Base-by-base conservation (phyloP, 2,888 invertebrate species). In the Drosophila meridionalis region DNA sequence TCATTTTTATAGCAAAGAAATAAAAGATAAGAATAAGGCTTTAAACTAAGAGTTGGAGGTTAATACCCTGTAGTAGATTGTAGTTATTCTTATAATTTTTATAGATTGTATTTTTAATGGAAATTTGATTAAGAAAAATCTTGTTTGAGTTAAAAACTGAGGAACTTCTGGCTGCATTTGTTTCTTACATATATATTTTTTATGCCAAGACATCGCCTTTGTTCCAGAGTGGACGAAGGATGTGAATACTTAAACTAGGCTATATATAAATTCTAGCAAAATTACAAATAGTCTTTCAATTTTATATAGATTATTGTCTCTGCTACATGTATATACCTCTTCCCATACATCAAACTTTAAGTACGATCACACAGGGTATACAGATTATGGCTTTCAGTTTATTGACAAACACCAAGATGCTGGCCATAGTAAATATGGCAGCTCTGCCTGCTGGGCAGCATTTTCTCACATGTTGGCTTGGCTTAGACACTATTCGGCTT, bases 401-500 rank as follows among this genome's bases (percentile, higher is more conserved):
- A 76, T 78, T 64, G 81, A 80, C 72, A 47, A 61, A 55, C 55
- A 56, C 48, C 34, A 67, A 45, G 28, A 47, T 55, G 47, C 28
- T 50, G 66, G 45, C 36, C 55, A n/a, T 50, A 30, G 69, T 73
- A 75, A 68, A 73, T 76, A 60, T 76, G 69, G 7, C 58, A 48
- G 64, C 63, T 38, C 40, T 64, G 65, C 53, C 61, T 75, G 58
- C 34, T 61, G 76, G 64, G 50, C 66, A 61, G 43, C 47, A 67
- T 71, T 67, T 64, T 60, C 64, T 40, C 82, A 80, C 68, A 75
- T 69, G 70, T 65, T 60, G 45, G 32, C 59, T 56, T 52, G 62
- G 58, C 75, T 65, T 56, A 58, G 38, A 12, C 36, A 9, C 65
- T 14, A 30, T 63, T 70, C 69, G 60, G 62, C 73, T 36, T 63